Evolutionary conservation across 2,113 vertebrate species (phyloP), one percentile per base, ranked within the genome.

Genomic region (Carassius carassius): DNA sequence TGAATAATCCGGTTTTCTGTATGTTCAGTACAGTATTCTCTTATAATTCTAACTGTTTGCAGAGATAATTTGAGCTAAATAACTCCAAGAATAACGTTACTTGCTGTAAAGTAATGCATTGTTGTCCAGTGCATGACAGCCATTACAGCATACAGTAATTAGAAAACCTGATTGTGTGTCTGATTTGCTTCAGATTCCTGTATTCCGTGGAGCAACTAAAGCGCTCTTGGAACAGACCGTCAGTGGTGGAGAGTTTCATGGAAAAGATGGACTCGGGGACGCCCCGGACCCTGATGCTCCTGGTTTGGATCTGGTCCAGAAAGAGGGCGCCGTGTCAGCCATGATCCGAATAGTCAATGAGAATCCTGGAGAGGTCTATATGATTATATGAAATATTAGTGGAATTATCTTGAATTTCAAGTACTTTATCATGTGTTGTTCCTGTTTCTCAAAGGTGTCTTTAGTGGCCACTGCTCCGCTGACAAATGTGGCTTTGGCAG

Each of bases 401-500:
- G 16, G 32, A 35, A 35, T 35, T 4, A 35, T 35, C 32, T 35
- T 35, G 32, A 2, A 35, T 35, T 35, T 35, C 6, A 11, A 94
- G 35, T 4, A 4, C 0, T 37, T 3, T 37, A 37, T 14, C 37
- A 23, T 51, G 21, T 12, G n/a, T 74, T 79, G 58, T 41, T 67
- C 60, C 35, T 69, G 37, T 63, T 13, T 75, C 82, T 37, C 14
- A 41, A 47, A 95, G 95, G 91, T 95, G 5, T 90, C 87, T 85
- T 78, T 95, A 80, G 95, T 95, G 81, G 93, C 94, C 82, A 95
- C 81, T 1, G 94, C 91, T 2, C 95, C 94, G 3, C 92, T 95
- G 72, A 95, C 96, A 25, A 96, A 96, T 87, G 74, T 96, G 89
- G 95, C 96, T n/a, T n/a, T n/a, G n/a, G n/a, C n/a, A n/a, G n/a